Percentiles rank a stretch among this genome's conserved stretches.
phyloP scores from a whole-genome alignment of 2,113 vertebrate genomes.

The Symphodus melops region DNA sequence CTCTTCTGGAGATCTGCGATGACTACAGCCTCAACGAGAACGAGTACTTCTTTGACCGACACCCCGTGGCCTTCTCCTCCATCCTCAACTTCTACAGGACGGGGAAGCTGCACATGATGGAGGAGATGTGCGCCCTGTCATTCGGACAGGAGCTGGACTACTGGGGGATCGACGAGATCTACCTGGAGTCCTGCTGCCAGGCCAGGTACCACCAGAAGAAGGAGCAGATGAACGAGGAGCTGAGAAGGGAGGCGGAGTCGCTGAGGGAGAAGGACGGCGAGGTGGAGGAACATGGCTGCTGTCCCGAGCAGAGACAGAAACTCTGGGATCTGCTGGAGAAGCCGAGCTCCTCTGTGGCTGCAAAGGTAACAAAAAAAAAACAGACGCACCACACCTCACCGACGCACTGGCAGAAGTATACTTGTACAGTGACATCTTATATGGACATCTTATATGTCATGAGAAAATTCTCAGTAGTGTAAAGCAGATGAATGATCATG shows the following conservation, averaged over 20 bases:
- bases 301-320: slow-evolving; percentile 94
- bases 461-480: no score
- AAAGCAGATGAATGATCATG: no score
- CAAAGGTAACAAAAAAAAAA: slow-evolving; percentile 88
- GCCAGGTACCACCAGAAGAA: slow-evolving; percentile 99
- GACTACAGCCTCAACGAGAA: slow-evolving; percentile 94
- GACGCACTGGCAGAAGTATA: not conserved
- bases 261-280: slow-evolving; percentile 92
- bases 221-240: slow-evolving; percentile 99
- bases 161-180: slow-evolving; percentile 99
- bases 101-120: slow-evolving; percentile 99
- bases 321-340: slow-evolving; percentile 99
- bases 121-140: slow-evolving; percentile 99
- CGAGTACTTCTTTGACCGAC: slow-evolving; percentile 97
- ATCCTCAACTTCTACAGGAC: slow-evolving; percentile 99
- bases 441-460: no score
- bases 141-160: slow-evolving; percentile 99
- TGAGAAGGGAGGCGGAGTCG: slow-evolving; percentile 94
- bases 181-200: slow-evolving; percentile 98
- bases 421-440: no score
- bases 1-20: slow-evolving; percentile 95
- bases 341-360: slow-evolving; percentile 95
- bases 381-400: slow-evolving; percentile 6
- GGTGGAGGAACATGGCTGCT: slow-evolving; percentile 92
- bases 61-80: slow-evolving; percentile 97